These are phyloP conservation scores for Nebria brevicollis DNA, from an alignment of 2,888 invertebrate species.

Conservation along the genomic window DNA sequence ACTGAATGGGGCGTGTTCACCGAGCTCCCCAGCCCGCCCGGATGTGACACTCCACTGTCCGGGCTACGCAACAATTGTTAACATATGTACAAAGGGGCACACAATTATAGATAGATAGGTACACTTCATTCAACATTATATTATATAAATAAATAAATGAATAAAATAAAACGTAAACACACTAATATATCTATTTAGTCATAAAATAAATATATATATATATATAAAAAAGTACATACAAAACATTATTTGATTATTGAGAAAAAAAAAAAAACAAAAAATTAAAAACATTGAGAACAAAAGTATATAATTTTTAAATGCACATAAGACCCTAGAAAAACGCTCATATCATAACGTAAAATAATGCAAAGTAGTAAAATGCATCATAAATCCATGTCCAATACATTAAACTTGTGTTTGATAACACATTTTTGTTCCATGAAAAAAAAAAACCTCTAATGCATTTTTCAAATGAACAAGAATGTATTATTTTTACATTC, in stretches of 20 bases:
- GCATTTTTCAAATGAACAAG: background rate
- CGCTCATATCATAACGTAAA: background rate
- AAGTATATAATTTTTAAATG: constrained; percentile 26
- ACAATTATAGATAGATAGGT: constrained; percentile 48
- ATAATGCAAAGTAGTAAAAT: background rate
- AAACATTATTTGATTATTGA: background rate
- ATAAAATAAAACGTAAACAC: constrained; percentile 46
- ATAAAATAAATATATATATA: constrained; percentile 14
- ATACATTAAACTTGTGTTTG: background rate
- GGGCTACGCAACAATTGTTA: constrained; percentile 64
- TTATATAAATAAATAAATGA: background rate
- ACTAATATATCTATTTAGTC: constrained; percentile 46
- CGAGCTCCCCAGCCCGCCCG: constrained; percentile 58
- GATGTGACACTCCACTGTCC: constrained; percentile 53
- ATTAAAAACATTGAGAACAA: constrained; percentile 31
- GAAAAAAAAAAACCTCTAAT: background rate
- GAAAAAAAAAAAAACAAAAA: constrained; percentile 10
- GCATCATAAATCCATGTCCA: background rate
- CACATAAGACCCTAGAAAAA: background rate
- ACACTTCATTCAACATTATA: constrained; percentile 47
- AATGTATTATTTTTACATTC: background rate
- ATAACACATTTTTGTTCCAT: background rate
- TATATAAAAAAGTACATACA: constrained; percentile 5
- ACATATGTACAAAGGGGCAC: constrained; percentile 61
- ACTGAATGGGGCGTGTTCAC: constrained; percentile 52